A percentile compares a stretch with the other conserved stretches of the same genome.
Evolutionary conservation across 2,113 vertebrate species (phyloP).

Genomic region (Amblyornis subalaris): DNA sequence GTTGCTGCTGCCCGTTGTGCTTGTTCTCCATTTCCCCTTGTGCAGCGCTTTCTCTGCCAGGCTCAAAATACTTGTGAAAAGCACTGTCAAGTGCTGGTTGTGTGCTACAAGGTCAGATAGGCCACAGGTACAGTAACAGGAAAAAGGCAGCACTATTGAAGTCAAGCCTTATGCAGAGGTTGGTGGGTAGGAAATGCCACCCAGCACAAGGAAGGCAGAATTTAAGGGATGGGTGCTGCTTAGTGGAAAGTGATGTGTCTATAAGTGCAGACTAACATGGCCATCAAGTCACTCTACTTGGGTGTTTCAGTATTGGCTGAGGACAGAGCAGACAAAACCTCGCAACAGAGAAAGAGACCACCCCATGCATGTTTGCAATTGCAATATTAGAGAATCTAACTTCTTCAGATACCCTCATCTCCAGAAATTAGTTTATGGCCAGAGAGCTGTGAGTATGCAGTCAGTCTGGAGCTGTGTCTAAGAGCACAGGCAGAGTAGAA

Average conservation of each 20-base stretch:
- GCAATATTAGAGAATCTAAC: not conserved
- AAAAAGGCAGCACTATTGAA: not conserved
- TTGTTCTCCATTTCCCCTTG: not conserved
- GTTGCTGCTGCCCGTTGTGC: not conserved
- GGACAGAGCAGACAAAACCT: not conserved
- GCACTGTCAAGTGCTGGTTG: not conserved
- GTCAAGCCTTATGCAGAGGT: not conserved
- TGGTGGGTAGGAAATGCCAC: not conserved
- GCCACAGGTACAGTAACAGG: not conserved
- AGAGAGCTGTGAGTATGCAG: not conserved
- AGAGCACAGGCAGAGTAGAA: not conserved
- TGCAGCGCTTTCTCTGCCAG: not conserved
- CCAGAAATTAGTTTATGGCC: not conserved
- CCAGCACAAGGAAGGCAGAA: not conserved
- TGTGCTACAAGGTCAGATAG: not conserved
- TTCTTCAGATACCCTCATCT: not conserved
- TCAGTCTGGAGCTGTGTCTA: not conserved
- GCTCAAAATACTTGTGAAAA: not conserved
- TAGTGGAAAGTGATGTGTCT: not conserved
- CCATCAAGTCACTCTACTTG: not conserved
- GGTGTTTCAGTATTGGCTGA: not conserved
- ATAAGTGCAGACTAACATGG: not conserved
- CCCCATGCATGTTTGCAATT: accelerated
- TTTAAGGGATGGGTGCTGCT: not conserved
- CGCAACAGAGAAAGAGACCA: accelerated